These are phyloP conservation scores for Hycleus cichorii DNA, from an alignment of 1,140 invertebrate genomes.

Conservation along the genomic window DNA sequence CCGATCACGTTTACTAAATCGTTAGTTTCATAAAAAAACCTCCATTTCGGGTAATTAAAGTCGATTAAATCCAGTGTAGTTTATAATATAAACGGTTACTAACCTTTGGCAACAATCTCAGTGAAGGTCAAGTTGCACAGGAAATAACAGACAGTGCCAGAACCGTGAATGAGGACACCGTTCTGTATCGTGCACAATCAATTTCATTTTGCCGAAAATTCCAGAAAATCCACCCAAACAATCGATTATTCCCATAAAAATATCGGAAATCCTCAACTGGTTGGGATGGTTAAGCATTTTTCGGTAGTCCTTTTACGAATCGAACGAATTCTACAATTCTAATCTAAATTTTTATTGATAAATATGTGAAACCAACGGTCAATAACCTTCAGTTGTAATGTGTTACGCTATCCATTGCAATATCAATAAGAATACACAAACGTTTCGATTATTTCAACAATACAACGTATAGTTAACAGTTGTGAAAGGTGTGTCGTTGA, in stretches of 20 bases:
- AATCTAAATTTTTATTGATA: not conserved
- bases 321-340: too few relatives aligned
- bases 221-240: too few relatives aligned
- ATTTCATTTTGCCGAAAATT: too few relatives aligned
- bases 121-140: conserved; percentile 9
- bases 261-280: too few relatives aligned
- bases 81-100: conserved; percentile 5
- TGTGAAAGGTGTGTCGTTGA: conserved; percentile 16
- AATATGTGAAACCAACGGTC: conserved; percentile 20
- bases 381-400: conserved; percentile 32
- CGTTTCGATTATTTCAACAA: conserved; percentile 1
- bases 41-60: too few relatives aligned
- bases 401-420: conserved; percentile 34
- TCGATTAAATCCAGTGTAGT: too few relatives aligned
- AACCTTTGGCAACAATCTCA: conserved; percentile 12
- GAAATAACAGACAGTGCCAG: conserved; percentile 3
- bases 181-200: too few relatives aligned
- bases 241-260: too few relatives aligned
- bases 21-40: too few relatives aligned
- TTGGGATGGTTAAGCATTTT: too few relatives aligned
- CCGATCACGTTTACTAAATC: not conserved
- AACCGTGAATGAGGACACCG: conserved; percentile 3
- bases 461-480: not conserved
- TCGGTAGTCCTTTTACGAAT: too few relatives aligned
- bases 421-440: conserved; percentile 16